Conservation (phyloP, 2,113 vertebrate genomes). For the Oreamnos americanus region DNA sequence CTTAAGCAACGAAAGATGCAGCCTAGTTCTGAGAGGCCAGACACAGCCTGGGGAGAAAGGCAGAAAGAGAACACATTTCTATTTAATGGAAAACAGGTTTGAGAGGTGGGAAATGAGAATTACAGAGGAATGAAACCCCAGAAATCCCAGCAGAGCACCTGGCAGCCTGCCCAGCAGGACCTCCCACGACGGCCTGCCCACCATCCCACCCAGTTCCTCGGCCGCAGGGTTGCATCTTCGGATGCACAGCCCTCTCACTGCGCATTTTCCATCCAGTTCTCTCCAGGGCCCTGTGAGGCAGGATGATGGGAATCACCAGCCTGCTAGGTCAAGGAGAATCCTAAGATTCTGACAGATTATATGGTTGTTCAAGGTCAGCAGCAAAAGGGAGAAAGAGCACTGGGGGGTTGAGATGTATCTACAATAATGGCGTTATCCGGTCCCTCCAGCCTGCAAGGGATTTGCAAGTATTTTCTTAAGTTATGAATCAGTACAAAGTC, state of each 20-base stretch:
- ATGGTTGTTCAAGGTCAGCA: neutral
- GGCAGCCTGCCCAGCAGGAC: neutral
- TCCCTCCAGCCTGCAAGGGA: neutral
- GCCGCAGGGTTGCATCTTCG: neutral
- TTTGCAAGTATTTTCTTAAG: conserved; percentile 60
- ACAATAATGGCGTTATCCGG: no score
- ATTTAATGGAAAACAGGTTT: conserved; percentile 57
- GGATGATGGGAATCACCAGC: neutral
- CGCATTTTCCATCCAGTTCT: neutral
- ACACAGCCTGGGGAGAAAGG: neutral
- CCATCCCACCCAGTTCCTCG: neutral
- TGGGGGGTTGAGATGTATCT: neutral
- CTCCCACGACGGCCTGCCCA: neutral
- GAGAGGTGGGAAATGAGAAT: neutral
- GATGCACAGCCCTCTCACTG: neutral
- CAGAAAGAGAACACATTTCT: conserved; percentile 15
- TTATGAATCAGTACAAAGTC: conserved; percentile 40
- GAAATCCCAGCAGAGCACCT: neutral
- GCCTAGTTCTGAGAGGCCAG: neutral
- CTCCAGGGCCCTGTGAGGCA: neutral
- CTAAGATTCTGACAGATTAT: neutral
- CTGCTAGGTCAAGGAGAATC: neutral
- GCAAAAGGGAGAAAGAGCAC: neutral
- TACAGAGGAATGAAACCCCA: neutral
- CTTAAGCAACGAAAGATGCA: conserved; percentile 39